Conservation (phyloP, 2,113 vertebrate genomes). For the Parus major region DNA sequence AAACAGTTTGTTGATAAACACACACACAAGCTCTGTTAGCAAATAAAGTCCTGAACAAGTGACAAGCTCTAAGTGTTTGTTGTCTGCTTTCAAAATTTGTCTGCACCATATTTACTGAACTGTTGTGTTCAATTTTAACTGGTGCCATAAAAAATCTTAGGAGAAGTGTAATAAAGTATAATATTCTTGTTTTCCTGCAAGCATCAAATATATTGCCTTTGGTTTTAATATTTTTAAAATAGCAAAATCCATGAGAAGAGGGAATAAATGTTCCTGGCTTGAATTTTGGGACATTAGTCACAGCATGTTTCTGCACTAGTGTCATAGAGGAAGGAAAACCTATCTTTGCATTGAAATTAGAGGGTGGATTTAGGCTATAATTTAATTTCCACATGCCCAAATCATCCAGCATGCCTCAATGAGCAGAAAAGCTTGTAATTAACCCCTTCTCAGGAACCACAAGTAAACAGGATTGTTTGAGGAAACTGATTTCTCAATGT, state of each 20-base stretch:
- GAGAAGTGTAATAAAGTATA: neutral
- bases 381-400: neutral
- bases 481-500: neutral
- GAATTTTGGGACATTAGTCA: neutral
- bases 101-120: neutral
- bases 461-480: neutral
- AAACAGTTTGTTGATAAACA: neutral
- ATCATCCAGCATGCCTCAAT: neutral
- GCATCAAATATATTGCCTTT: neutral
- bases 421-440: conserved; percentile 16
- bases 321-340: conserved; percentile 39
- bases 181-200: neutral
- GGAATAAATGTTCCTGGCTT: neutral
- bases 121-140: neutral
- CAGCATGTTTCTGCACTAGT: conserved; percentile 7
- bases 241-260: neutral
- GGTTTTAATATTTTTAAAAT: neutral
- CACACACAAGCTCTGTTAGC: neutral
- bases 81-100: neutral
- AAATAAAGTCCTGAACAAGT: neutral
- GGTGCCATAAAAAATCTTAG: neutral
- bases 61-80: neutral
- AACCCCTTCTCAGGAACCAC: conserved; percentile 5
- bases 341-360: neutral
- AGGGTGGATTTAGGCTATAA: neutral